Evolutionary conservation across 2,888 invertebrate genomes (phyloP).

Genomic region (Hydrotaea diabolus): DNA sequence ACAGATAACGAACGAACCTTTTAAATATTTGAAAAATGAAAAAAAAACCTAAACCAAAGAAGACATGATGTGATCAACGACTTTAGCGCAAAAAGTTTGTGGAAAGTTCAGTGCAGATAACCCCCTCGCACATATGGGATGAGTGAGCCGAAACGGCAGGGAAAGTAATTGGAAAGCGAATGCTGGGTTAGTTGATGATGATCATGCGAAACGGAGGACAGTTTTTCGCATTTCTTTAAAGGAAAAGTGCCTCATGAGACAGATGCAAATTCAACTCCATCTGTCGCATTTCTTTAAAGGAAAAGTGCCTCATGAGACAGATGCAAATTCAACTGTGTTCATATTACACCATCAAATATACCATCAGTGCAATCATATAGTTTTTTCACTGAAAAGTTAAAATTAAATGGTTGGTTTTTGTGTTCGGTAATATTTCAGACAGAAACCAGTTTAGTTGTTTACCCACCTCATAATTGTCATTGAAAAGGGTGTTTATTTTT

Average conservation of each 20-base stretch:
- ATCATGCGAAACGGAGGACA: background rate
- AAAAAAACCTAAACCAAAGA: background rate
- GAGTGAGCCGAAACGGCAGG: background rate
- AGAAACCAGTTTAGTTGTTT: too few species aligned
- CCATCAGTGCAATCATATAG: too few species aligned
- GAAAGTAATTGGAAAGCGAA: background rate
- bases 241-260: too few species aligned
- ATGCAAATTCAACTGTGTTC: too few species aligned
- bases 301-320: too few species aligned
- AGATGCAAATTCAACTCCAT: too few species aligned
- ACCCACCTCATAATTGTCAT: too few species aligned
- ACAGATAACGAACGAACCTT: slow-evolving; percentile 13
- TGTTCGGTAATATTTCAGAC: too few species aligned
- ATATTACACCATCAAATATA: too few species aligned
- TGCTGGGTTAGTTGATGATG: background rate
- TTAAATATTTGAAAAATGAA: background rate
- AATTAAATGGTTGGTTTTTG: too few species aligned
- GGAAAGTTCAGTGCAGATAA: background rate
- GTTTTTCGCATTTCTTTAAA: background rate
- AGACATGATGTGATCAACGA: background rate
- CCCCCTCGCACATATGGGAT: background rate
- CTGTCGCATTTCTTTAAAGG: background rate
- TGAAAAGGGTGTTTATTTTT: too few species aligned
- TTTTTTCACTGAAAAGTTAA: too few species aligned
- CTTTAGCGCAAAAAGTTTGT: background rate